These are phyloP conservation scores for Anthonomus grandis DNA, from an alignment of 1,140 invertebrate species.

Conservation along the genomic window DNA sequence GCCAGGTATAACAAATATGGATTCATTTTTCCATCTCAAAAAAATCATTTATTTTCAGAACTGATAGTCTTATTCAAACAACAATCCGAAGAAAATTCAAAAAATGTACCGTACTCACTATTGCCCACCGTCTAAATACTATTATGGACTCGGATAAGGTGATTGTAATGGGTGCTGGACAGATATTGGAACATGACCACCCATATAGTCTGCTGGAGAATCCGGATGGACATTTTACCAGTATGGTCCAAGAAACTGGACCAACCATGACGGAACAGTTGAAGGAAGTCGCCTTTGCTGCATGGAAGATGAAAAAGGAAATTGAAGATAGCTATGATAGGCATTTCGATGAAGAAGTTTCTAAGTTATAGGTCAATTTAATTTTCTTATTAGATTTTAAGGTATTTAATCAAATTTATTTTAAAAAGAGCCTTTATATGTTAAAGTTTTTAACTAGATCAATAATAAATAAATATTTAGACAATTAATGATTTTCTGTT, in stretches of 20 bases:
- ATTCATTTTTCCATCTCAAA: neutral
- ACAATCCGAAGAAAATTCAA: slow-evolving; percentile 58
- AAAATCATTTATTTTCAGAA: slow-evolving; percentile 34
- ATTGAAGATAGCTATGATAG: too few relatives aligned
- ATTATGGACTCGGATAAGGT: slow-evolving; percentile 48
- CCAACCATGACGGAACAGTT: slow-evolving; percentile 29
- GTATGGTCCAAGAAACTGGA: slow-evolving; percentile 62
- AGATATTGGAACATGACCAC: slow-evolving; percentile 45
- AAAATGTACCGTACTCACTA: slow-evolving; percentile 68
- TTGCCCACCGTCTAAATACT: slow-evolving; percentile 58
- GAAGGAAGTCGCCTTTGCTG: slow-evolving; percentile 25
- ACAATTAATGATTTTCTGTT: too few relatives aligned
- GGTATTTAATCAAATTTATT: too few relatives aligned
- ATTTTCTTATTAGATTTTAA: too few relatives aligned
- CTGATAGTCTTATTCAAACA: slow-evolving; percentile 58
- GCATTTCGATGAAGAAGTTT: too few relatives aligned
- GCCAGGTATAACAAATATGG: slow-evolving; percentile 11
- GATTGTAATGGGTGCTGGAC: slow-evolving; percentile 45
- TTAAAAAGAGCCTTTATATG: too few relatives aligned
- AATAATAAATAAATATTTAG: too few relatives aligned
- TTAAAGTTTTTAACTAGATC: too few relatives aligned
- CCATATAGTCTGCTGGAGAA: slow-evolving; percentile 42
- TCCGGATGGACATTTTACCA: slow-evolving; percentile 62
- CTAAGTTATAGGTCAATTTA: too few relatives aligned
- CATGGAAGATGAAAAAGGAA: too few relatives aligned